phyloP scores from a whole-genome alignment of 2,797 vertebrate species.

The Rhinella marina region DNA sequence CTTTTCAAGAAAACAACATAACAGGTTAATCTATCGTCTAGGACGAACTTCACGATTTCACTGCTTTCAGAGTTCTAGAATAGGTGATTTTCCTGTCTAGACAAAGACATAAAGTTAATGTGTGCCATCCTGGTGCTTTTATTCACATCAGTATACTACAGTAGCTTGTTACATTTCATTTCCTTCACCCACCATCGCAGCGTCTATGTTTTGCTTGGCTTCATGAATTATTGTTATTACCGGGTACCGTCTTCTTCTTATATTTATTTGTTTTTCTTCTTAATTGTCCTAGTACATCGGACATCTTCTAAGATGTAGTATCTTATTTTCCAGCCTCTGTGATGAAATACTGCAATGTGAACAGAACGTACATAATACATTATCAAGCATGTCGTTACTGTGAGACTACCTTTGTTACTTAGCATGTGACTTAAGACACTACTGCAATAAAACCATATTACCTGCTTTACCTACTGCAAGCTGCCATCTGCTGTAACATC shows the following conservation, averaged over 20 bases:
- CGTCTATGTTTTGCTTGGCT: slow-evolving; percentile 14
- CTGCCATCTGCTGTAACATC: slow-evolving; percentile 37
- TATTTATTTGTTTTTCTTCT: slow-evolving; percentile 31
- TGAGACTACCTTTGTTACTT: slow-evolving; percentile 28
- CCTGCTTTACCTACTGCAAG: slow-evolving; percentile 34
- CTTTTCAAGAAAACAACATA: not conserved
- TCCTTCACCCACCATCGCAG: not conserved
- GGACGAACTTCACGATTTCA: not conserved
- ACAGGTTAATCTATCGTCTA: slow-evolving; percentile 14
- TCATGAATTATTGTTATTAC: slow-evolving; percentile 35
- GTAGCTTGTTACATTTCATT: slow-evolving; percentile 41
- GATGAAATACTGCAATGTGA: slow-evolving; percentile 24
- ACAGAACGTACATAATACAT: slow-evolving; percentile 27
- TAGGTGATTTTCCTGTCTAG: slow-evolving; percentile 57
- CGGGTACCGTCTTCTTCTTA: not conserved
- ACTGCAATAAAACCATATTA: slow-evolving; percentile 13
- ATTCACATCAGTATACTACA: slow-evolving; percentile 33
- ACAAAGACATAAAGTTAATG: slow-evolving; percentile 58
- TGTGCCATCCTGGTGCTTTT: slow-evolving; percentile 41
- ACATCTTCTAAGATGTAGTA: slow-evolving; percentile 21
- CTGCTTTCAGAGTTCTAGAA: slow-evolving; percentile 26
- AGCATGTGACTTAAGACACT: slow-evolving; percentile 29
- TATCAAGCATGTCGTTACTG: slow-evolving; percentile 32
- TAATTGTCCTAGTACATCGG: slow-evolving; percentile 21
- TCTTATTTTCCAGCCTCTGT: slow-evolving; percentile 25